Evolutionary conservation across 2,113 vertebrate genomes (phyloP), one percentile per base, ranked within the genome.

Genomic region (Crotalus horridus): DNA sequence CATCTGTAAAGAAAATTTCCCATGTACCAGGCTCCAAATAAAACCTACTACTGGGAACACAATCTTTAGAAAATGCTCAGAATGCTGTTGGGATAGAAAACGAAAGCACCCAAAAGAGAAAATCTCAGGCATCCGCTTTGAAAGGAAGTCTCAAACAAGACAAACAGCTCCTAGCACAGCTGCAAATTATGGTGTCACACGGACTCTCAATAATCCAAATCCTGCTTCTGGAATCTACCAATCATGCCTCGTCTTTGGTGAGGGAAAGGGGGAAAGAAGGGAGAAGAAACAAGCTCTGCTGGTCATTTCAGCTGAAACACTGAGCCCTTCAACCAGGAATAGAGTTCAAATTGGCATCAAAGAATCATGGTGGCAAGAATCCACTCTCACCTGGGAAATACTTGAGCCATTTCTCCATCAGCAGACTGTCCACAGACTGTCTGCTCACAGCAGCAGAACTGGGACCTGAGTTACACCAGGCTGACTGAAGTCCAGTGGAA

Each of bases 311-410:
- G 20, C 81, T 43, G 20, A 46, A 43, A 81, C 15, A 17, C 74
- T 85, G 74, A 64, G 61, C 61, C 33, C n/a, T 39, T 15, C 74
- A 43, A 85, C 6, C 17, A 85, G 33, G 39, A 10, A 24, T 85
- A 46, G 26, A 29, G 26, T 12, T 8, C 33, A 39, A 43, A 2
- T 9, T 9, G 74, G 74, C 74, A 81, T 39, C 7, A 81, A 81
- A 51, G 48, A 51, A 51, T 51, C 8, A 48, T 48, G 7, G 48
- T 51, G 48, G 48, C 53, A 64, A 26, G 29, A 48, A 20, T 26
- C 51, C 87, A n/a, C 33, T n/a, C 97, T 85, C 89, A 99, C 99
- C 97, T 81, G 99, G 98, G 92, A 98, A 98, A 89, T 98, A 98
- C 90, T 97, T 98, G 95, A 3, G 98, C 98, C 98, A 99, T 6